Conservation (phyloP, 2,797 vertebrate species). For the Rhinophrynus dorsalis region DNA sequence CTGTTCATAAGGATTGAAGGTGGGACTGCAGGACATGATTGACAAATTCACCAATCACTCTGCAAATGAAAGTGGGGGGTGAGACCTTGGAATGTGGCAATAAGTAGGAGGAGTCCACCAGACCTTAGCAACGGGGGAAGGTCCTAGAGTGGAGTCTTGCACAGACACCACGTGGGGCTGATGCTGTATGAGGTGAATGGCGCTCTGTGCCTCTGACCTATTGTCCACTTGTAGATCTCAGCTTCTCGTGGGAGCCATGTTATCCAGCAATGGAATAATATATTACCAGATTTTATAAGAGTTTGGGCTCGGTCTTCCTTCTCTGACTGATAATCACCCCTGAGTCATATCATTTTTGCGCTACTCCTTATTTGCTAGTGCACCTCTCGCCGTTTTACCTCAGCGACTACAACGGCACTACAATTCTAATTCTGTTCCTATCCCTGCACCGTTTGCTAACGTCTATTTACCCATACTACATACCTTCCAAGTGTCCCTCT, state of each 20-base stretch:
- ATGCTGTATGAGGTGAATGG: neutral
- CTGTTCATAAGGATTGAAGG: neutral
- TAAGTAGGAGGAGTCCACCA: neutral
- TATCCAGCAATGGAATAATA: too few species aligned
- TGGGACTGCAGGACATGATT: neutral
- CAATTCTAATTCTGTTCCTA: too few species aligned
- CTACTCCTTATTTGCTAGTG: too few species aligned
- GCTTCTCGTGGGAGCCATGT: neutral
- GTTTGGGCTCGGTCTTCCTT: too few species aligned
- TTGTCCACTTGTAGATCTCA: slow-evolving; percentile 1
- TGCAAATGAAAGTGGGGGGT: neutral
- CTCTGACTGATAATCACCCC: too few species aligned
- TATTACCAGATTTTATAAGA: too few species aligned
- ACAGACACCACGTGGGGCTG: slow-evolving; percentile 35
- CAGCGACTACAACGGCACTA: too few species aligned
- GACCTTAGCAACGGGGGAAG: neutral
- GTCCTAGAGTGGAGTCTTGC: slow-evolving; percentile 16
- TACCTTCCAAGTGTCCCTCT: too few species aligned
- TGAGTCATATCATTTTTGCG: too few species aligned
- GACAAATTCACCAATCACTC: neutral
- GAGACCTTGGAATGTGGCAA: neutral
- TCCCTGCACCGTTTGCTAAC: too few species aligned
- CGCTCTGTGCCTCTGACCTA: neutral
- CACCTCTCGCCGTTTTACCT: too few species aligned
- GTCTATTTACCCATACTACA: too few species aligned